A percentile compares a stretch with the other conserved stretches of the same genome.
Conservation (phyloP, 2,888 invertebrate genomes). For the Nomada flava region DNA sequence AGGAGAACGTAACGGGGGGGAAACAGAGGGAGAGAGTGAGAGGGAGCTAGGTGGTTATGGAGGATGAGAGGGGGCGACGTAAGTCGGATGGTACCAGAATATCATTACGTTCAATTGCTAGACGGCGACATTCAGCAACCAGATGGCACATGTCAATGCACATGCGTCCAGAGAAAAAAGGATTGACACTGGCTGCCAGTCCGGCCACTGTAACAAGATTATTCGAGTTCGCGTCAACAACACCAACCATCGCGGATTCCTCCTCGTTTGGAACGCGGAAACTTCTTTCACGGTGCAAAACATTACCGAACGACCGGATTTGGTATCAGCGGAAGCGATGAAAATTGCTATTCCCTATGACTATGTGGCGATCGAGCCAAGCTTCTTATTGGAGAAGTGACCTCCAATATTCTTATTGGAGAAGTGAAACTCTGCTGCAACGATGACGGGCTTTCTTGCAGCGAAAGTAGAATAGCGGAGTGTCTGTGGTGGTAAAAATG, state of each 20-base stretch:
- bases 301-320: conserved; percentile 21
- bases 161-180: conserved; percentile 54
- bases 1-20: conserved; percentile 14
- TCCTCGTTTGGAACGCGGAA: conserved; percentile 50
- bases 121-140: conserved; percentile 60
- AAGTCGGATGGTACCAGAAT: conserved; percentile 65
- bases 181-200: conserved; percentile 51
- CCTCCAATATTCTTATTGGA: neutral
- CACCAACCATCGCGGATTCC: conserved; percentile 35
- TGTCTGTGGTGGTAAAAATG: too few relatives aligned
- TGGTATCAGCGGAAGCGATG: neutral
- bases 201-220: conserved; percentile 60
- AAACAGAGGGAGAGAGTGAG: neutral
- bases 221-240: conserved; percentile 46
- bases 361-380: neutral
- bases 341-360: conserved; percentile 17
- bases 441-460: neutral
- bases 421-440: neutral
- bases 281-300: conserved; percentile 45
- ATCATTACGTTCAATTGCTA: conserved; percentile 72
- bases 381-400: neutral
- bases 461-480: neutral
- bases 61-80: conserved; percentile 40
- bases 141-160: conserved; percentile 70
- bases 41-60: neutral